Evolutionary conservation across 2,888 invertebrate genomes (phyloP).

Genomic region (Dasypolia templi): DNA sequence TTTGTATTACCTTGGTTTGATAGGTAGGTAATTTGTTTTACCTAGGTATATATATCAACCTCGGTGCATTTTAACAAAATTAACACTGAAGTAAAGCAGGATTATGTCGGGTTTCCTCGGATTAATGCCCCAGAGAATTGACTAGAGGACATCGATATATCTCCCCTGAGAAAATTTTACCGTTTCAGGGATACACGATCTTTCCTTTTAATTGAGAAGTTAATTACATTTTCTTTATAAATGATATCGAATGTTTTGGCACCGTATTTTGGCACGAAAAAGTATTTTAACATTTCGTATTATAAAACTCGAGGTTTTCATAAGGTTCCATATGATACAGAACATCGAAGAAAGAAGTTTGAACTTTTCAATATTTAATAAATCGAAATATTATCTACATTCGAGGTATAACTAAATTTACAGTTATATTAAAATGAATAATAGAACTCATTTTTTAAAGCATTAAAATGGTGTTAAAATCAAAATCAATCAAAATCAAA

Average conservation of each 20-base stretch:
- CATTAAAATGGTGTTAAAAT: background rate
- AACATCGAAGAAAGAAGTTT: background rate
- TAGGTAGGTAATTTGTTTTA: background rate
- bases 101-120: slow-evolving; percentile 42
- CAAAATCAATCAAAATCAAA: no score
- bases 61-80: slow-evolving; percentile 38
- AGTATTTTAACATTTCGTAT: background rate
- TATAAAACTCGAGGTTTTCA: no score
- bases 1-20: background rate
- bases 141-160: slow-evolving; percentile 56
- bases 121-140: slow-evolving; percentile 56
- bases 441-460: background rate
- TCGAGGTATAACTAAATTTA: background rate
- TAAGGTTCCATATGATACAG: background rate
- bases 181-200: slow-evolving; percentile 55
- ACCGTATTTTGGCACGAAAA: slow-evolving; percentile 20
- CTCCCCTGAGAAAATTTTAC: slow-evolving; percentile 58
- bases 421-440: background rate
- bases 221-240: slow-evolving; percentile 53
- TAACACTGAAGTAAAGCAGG: slow-evolving; percentile 34
- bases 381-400: background rate
- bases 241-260: slow-evolving; percentile 27
- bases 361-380: background rate
- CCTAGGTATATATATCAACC: background rate
- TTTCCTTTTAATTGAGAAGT: slow-evolving; percentile 54